These are phyloP conservation scores for Calvadosia cruxmelitensis DNA, from an alignment of 30 jellyfish, hydroid and myxozoan species.

Conservation along the genomic window DNA sequence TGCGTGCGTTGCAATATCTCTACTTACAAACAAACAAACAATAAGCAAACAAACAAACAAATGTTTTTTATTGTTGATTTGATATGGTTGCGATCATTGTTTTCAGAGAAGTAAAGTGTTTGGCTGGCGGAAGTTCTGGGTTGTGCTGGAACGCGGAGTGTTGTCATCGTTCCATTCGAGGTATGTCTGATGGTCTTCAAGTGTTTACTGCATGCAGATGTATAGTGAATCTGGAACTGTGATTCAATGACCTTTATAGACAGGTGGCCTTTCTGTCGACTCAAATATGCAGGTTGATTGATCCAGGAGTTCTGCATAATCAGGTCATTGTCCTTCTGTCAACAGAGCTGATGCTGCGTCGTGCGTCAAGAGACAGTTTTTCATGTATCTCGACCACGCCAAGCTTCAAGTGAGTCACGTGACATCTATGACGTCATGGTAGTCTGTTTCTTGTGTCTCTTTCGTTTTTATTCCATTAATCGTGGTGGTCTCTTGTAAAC, in stretches of 20 bases:
- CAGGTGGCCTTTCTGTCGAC: too few relatives aligned
- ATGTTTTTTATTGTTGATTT: not conserved
- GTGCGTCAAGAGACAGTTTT: conserved; percentile 77
- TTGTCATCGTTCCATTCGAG: conserved; percentile 74
- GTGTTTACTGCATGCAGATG: too few relatives aligned
- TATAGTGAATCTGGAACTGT: too few relatives aligned
- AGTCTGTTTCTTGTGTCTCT: too few relatives aligned
- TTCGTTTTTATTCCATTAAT: too few relatives aligned
- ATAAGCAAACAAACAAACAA: not conserved
- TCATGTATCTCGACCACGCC: conserved; percentile 75
- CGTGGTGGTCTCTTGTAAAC: too few relatives aligned
- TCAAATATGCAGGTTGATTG: not conserved
- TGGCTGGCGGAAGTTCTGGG: conserved; percentile 96
- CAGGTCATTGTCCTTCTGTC: not conserved
- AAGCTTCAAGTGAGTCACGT: conserved; percentile 73
- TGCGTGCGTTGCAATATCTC: too few relatives aligned
- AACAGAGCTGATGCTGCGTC: conserved; percentile 99
- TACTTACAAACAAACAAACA: too few relatives aligned
- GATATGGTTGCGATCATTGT: not conserved
- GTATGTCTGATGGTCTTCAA: too few relatives aligned
- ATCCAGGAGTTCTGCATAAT: not conserved
- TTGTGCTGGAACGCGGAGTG: conserved; percentile 85
- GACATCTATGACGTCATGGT: too few relatives aligned
- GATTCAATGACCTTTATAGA: too few relatives aligned
- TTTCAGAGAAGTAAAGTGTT: conserved; percentile 64